Evolutionary conservation across 1,140 invertebrate genomes (phyloP), one percentile per base, ranked within the genome.

Genomic region (Ericerus pela): DNA sequence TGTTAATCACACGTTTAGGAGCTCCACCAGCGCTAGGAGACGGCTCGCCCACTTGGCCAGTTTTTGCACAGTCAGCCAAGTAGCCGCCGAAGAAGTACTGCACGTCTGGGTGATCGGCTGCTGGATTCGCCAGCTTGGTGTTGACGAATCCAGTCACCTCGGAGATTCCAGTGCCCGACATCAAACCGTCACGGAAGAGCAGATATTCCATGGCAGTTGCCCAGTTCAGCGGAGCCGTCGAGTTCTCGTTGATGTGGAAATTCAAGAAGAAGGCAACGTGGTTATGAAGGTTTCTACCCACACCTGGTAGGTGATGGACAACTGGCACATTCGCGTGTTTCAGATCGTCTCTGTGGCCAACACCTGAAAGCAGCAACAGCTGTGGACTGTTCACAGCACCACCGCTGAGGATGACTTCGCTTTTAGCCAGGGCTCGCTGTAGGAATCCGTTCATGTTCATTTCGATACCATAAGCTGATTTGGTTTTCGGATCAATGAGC

Each of bases 201-300:
- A 89, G 68, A 64, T 88, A 88, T 65, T 88, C 84, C 81, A 88
- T 86, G 18, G 85, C 85, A 0, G 86, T 86, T 2, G 85, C 85
- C 85, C 85, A 88, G 69, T 88, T 88, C 0, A 88, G 72, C 0
- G 84, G 80, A 0, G 81, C 76, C 0, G 82, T 87, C 62, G 86
- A 82, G 29, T 85, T 84, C 62, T 90, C 84, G 52, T 89, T 85
- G 14, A 90, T 82, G 20, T 77, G 74, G 69, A 88, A 92, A 62
- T 76, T 79, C 0, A 86, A 66, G 58, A 84, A 80, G 67, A 76
- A 82, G 2, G 84, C 81, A 0, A 88, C 86, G 62, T 91, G 88
- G 66, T 90, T 89, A 62, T 89, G 86, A 0, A 95, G 76, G 71
- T 94, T 94, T 58, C 79, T 77, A 0, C 91, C 90, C 2, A 94